Evolutionary conservation across 92 coral and sea anemone genomes (phyloP), one percentile per base, ranked within the genome.

Genomic region (Zoanthus sociatus): DNA sequence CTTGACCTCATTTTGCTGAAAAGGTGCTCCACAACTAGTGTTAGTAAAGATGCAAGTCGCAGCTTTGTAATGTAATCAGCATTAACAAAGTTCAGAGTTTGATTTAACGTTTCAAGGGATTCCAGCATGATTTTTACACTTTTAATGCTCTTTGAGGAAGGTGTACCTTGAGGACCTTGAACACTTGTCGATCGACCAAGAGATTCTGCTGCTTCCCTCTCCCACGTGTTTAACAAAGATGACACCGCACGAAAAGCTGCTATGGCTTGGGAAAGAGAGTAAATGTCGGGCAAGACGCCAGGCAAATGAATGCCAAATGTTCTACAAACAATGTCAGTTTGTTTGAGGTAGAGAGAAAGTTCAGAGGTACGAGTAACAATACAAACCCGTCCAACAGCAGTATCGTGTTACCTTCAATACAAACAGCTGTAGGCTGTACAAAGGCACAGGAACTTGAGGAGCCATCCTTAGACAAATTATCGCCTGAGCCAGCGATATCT

Each of bases 131-230:
- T 48, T 44, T 89, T 66, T 63, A 84, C 79, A 70, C 92, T 89
- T 4, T 46, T 64, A 16, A 85, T 66, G 82, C 92, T 71, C 77
- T 89, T 85, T 17, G 75, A 71, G 21, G 89, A 86, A 54, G 86
- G 69, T 42, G 66, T 86, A 16, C 92, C 92, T 33, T 90, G 82
- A 31, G 90, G 89, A 14, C 92, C 92, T 69, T 89, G 92, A 58
- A 81, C 70, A 20, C 69, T 53, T n/a, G 88, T 54, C 64, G 33
- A 47, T 74, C 82, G 77, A 69, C 92, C 82, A 33, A 78, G 79
- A 10, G 71, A 77, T 30, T 89, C 79, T 53, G 67, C 66, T 9
- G 76, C 46, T 48, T 89, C 61, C 17, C 85, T 84, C 86, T 84
- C 86, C 92, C 89, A 84, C 55, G 32, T 64, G 70, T 74, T 73